Conservation (phyloP, 2,797 vertebrate genomes). For the Danio kyathit region DNA sequence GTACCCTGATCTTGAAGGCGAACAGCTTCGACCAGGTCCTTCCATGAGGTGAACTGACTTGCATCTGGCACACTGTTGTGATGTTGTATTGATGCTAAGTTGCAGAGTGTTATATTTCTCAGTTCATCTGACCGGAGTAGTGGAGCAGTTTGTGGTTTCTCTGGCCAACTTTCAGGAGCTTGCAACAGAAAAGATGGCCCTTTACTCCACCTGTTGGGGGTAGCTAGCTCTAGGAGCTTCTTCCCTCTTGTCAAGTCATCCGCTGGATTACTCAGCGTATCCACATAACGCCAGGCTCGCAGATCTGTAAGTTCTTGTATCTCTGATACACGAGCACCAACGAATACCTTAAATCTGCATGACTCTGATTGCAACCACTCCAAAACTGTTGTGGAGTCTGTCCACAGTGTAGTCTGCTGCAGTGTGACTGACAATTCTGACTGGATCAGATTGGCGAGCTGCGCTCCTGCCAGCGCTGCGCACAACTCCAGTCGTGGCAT, state of each 20-base stretch:
- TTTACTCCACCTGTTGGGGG: neutral
- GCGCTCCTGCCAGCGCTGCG: constrained; percentile 16
- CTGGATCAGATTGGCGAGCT: neutral
- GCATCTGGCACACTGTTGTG: neutral
- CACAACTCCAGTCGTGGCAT: constrained; percentile 3
- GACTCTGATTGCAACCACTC: no score
- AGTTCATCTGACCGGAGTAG: neutral
- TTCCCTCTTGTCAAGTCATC: neutral
- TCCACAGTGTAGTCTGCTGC: neutral
- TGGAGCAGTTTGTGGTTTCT: neutral
- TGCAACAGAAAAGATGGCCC: neutral
- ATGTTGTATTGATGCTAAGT: neutral
- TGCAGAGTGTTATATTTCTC: neutral
- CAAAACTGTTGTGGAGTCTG: constrained; percentile 14
- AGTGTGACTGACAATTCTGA: constrained; percentile 7
- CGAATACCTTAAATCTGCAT: no score
- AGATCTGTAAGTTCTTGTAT: neutral
- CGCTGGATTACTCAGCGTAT: neutral
- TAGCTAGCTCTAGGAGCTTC: neutral
- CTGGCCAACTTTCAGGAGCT: neutral
- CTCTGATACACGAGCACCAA: neutral
- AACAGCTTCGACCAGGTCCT: neutral
- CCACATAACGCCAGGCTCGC: neutral
- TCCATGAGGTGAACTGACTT: neutral
- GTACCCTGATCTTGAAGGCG: no score